Conservation (phyloP, 2,888 invertebrate species). For the Calephelis perditalis region DNA sequence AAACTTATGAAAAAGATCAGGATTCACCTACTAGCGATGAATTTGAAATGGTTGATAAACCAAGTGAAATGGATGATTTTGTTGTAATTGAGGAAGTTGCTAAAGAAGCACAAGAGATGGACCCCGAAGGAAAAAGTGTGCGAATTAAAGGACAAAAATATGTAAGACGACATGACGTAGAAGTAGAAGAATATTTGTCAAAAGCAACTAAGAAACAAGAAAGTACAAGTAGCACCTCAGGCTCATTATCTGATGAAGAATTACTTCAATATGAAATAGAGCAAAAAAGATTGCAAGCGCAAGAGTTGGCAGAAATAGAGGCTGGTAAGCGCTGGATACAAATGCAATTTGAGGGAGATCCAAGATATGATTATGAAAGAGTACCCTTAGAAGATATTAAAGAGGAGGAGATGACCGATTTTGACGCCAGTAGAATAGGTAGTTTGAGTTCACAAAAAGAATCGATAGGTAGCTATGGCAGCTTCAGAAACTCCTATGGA, state of each 20-base stretch:
- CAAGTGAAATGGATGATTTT: conserved; percentile 91
- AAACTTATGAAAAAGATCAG: conserved; percentile 74
- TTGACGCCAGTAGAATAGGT: conserved; percentile 88
- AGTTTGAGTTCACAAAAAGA: conserved; percentile 87
- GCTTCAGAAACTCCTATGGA: conserved; percentile 92
- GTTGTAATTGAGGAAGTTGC: conserved; percentile 93
- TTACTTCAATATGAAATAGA: conserved; percentile 83
- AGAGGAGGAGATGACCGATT: conserved; percentile 93
- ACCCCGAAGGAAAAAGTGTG: conserved; percentile 89
- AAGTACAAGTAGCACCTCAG: conserved; percentile 76
- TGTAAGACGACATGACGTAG: conserved; percentile 81
- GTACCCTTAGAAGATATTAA: conserved; percentile 94
- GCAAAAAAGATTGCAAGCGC: conserved; percentile 73
- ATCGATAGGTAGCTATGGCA: conserved; percentile 88
- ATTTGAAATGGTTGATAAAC: conserved; percentile 92
- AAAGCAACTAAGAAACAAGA: conserved; percentile 83
- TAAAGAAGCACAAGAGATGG: conserved; percentile 89
- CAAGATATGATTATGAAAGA: conserved; percentile 88
- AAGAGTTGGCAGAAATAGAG: conserved; percentile 78
- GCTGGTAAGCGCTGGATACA: conserved; percentile 93
- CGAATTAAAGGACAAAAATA: conserved; percentile 77
- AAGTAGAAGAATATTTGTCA: conserved; percentile 83
- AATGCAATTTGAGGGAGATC: conserved; percentile 90
- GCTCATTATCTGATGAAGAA: conserved; percentile 79
- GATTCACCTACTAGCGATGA: conserved; percentile 91